Percentiles rank a stretch among this genome's conserved stretches.
Evolutionary conservation across 2,113 vertebrate genomes (phyloP).

Genomic region (Nycticryphes semicollaris): DNA sequence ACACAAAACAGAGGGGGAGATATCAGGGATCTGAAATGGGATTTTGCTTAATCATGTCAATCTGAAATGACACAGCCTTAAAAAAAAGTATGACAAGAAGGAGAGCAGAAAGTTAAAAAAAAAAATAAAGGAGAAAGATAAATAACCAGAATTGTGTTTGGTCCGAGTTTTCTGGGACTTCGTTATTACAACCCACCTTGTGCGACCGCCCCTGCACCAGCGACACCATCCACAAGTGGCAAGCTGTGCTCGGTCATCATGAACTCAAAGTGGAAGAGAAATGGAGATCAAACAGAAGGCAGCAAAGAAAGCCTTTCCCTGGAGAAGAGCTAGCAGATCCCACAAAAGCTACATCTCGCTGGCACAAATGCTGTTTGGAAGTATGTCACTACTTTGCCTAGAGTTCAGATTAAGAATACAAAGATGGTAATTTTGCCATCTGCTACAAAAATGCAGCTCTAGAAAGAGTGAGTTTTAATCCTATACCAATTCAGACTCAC

Average conservation of each 20-base stretch:
- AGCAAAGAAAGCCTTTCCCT: neutral
- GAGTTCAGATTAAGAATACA: neutral
- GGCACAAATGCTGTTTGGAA: neutral
- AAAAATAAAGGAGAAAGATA: neutral
- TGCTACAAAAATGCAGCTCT: neutral
- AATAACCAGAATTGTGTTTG: neutral
- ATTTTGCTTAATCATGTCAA: neutral
- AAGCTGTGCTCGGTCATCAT: neutral
- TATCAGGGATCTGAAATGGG: neutral
- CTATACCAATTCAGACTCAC: neutral
- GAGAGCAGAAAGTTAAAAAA: neutral
- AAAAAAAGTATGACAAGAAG: neutral
- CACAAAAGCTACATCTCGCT: neutral
- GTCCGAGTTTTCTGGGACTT: neutral
- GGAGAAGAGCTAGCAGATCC: neutral
- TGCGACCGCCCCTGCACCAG: neutral
- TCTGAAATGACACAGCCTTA: neutral
- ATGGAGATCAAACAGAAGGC: neutral
- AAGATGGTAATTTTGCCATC: neutral
- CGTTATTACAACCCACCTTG: neutral
- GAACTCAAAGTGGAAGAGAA: neutral
- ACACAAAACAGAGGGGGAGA: neutral
- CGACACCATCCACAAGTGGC: fast-evolving
- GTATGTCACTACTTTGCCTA: neutral
- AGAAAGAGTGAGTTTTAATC: neutral